Conservation (phyloP, 2,113 vertebrate species). For the Cariama cristata region DNA sequence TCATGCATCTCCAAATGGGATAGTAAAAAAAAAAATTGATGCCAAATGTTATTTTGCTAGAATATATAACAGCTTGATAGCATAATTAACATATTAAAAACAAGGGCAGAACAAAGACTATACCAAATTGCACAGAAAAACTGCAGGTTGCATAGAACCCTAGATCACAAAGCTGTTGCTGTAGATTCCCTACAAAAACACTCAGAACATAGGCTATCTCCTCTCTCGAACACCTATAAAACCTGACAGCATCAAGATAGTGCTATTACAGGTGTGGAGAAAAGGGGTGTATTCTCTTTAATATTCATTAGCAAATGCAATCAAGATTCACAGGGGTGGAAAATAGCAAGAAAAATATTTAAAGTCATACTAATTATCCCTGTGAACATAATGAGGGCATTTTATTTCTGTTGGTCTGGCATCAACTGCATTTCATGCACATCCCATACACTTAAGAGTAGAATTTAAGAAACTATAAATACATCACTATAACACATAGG, state of each 20-base stretch:
- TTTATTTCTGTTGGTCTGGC: background rate
- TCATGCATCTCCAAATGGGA: conserved; percentile 37
- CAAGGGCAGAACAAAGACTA: conserved; percentile 34
- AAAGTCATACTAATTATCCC: background rate
- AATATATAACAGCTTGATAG: conserved; percentile 4
- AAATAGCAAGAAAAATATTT: background rate
- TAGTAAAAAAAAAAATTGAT: background rate
- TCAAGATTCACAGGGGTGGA: background rate
- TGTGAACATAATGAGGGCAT: background rate
- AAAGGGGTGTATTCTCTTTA: background rate
- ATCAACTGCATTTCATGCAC: background rate
- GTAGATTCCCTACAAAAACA: background rate
- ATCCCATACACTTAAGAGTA: background rate
- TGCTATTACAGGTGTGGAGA: background rate
- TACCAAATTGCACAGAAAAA: background rate
- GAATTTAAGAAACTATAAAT: background rate
- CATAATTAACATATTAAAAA: conserved; percentile 39
- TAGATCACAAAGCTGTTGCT: background rate
- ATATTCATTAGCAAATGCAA: background rate
- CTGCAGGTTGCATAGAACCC: background rate
- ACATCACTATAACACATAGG: background rate
- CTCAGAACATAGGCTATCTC: background rate
- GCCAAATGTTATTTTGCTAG: conserved; percentile 49
- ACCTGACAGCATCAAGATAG: background rate
- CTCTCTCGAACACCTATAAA: background rate